Evolutionary conservation across 2,888 invertebrate genomes (phyloP).

Genomic region (Lysandra coridon): DNA sequence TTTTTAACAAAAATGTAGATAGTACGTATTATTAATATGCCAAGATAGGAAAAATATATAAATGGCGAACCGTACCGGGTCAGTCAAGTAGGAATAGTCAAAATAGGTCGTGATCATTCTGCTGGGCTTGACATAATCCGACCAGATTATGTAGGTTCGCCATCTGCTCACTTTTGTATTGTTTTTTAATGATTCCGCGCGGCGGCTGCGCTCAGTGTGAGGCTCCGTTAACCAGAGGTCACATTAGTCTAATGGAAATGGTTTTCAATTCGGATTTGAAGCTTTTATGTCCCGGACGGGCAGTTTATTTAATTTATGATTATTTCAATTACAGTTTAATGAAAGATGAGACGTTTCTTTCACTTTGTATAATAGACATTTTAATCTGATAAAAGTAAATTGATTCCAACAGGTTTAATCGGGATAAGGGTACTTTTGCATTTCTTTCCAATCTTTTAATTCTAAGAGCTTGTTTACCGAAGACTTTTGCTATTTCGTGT

Average conservation of each 20-base stretch:
- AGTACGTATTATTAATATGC: too few species aligned
- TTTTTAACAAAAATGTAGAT: too few species aligned
- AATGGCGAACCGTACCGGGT: too few species aligned
- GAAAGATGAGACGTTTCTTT: conserved; percentile 41
- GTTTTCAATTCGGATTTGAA: conserved; percentile 48
- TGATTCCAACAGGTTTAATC: conserved; percentile 4
- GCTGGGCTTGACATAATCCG: too few species aligned
- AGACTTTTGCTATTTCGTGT: too few species aligned
- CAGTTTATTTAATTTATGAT: conserved; percentile 65
- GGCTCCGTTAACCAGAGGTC: conserved; percentile 42
- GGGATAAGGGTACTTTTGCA: background rate
- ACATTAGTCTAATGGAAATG: conserved; percentile 57
- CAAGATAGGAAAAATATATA: too few species aligned
- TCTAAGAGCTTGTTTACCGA: too few species aligned
- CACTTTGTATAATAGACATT: conserved; percentile 21
- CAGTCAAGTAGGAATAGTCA: too few species aligned
- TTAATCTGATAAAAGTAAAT: conserved; percentile 16
- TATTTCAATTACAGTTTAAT: conserved; percentile 59
- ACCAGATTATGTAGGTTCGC: too few species aligned
- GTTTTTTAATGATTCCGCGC: background rate
- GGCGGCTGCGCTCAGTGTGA: conserved; percentile 26
- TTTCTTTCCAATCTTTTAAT: background rate
- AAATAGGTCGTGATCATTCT: too few species aligned
- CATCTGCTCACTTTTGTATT: background rate
- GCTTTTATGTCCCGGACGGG: conserved; percentile 44